Evolutionary conservation across 2,797 vertebrate genomes (phyloP), one percentile per base, ranked within the genome.

Genomic region (Argya squamiceps): DNA sequence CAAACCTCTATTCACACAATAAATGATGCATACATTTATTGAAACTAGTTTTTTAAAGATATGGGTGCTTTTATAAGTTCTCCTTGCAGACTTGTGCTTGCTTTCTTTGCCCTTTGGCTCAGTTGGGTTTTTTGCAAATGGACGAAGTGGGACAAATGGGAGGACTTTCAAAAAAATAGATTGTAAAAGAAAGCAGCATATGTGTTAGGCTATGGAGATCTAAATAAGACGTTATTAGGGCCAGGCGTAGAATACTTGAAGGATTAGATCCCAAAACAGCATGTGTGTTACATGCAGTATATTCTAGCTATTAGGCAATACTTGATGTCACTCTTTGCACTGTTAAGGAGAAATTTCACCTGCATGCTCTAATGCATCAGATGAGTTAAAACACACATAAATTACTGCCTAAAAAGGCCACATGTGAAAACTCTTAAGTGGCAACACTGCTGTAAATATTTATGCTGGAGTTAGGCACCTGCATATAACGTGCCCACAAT

Each of bases 371-470:
- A 88, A 56, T 86, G 70, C 77, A 93, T 69, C 41, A 36, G 59
- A 93, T 84, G 67, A 94, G 56, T 84, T 76, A 88, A 92, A 86
- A 5, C 26, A 58, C 41, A 76, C 77, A 74, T 73, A 84, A 90
- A 90, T 95, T 93, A 68, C 56, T 79, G 44, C 43, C 89, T 79
- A 67, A 88, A 94, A 88, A 60, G 56, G 44, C 62, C 89, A 84
- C 59, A 76, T 82, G 77, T 76, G 76, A 93, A 88, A 96, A 91
- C 47, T 86, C 73, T 60, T 34, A 74, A 86, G 82, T 86, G 89
- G 76, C 37, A 79, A 58, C 0, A 49, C 63, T 93, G 88, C 70
- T 84, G 63, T 94, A 96, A 96, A 90, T 92, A 82, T 95, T 96
- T 95, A 93, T 34, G 64, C 56, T 62, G 56, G 44, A 90, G 6